phyloP scores from a whole-genome alignment of 2,113 vertebrate genomes.

The Brachypteracias leptosomus region DNA sequence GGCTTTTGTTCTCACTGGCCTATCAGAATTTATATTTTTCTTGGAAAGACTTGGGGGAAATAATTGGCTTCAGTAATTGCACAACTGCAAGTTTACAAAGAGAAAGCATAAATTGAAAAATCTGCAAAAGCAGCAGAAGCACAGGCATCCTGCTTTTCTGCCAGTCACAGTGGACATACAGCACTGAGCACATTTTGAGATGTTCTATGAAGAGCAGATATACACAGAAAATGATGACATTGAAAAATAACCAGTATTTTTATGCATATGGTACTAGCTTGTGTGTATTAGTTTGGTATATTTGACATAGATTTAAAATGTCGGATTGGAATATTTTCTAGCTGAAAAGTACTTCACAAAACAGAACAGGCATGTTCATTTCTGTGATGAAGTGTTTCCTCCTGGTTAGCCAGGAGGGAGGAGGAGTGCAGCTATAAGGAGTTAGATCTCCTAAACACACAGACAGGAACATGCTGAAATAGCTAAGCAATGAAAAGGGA shows the following conservation, averaged over 20 bases:
- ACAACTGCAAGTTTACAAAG: background rate
- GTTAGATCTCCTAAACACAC: background rate
- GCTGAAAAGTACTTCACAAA: background rate
- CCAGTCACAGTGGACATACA: rapidly evolving
- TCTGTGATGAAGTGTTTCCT: background rate
- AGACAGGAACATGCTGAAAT: background rate
- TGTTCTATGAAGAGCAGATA: background rate
- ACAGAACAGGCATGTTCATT: background rate
- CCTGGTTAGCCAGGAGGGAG: background rate
- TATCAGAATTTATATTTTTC: background rate
- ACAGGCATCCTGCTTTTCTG: background rate
- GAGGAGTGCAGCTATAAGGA: background rate
- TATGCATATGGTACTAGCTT: background rate
- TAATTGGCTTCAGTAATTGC: background rate
- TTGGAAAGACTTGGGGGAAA: background rate
- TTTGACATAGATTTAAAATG: background rate
- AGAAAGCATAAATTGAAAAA: background rate
- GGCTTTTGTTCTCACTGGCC: background rate
- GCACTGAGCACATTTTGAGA: background rate
- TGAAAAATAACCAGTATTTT: background rate
- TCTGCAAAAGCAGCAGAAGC: background rate
- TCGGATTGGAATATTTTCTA: background rate
- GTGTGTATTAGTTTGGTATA: background rate
- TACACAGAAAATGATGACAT: background rate
- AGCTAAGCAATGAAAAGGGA: background rate